A percentile compares a stretch with the other conserved stretches of the same genome.
These are phyloP conservation scores for Sebastolobus alascanus DNA, from an alignment of 2,797 vertebrate species.

Conservation along the genomic window DNA sequence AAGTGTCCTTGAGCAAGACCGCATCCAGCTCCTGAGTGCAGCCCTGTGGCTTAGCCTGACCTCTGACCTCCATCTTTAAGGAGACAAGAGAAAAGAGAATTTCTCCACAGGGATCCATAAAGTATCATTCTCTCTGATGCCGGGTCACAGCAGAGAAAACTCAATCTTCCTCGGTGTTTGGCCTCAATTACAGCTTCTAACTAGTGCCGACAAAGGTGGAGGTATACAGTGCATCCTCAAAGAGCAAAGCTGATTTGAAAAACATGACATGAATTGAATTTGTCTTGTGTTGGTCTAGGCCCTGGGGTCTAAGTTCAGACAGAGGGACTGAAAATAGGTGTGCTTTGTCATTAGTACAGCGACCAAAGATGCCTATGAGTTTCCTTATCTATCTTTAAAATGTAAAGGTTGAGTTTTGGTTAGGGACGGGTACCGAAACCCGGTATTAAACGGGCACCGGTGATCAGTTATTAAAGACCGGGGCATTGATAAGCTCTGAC, in stretches of 20 bases:
- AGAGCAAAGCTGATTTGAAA: constrained; percentile 18
- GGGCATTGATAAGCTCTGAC: no score
- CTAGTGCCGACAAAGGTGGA: not conserved
- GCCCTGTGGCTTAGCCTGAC: constrained; percentile 41
- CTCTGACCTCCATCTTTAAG: constrained; percentile 64
- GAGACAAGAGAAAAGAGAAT: constrained; percentile 46
- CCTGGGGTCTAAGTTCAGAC: not conserved
- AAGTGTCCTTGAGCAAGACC: constrained; percentile 50
- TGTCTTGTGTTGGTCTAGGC: not conserved
- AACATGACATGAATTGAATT: constrained; percentile 1
- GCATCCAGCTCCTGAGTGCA: constrained; percentile 16
- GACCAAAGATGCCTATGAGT: not conserved
- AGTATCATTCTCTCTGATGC: constrained; percentile 44
- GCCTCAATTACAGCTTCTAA: constrained; percentile 43
- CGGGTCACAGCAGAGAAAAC: constrained; percentile 50
- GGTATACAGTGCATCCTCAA: constrained; percentile 10
- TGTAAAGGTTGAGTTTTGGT: not conserved
- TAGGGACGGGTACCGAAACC: no score
- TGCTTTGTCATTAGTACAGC: not conserved
- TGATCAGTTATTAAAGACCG: no score
- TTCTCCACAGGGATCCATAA: constrained; percentile 68
- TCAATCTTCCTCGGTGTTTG: constrained; percentile 48
- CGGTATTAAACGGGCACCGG: no score
- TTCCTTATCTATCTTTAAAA: not conserved
- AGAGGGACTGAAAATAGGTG: not conserved